Evolutionary conservation across 2,888 invertebrate genomes (phyloP).

Genomic region (Eupithecia centaureata): DNA sequence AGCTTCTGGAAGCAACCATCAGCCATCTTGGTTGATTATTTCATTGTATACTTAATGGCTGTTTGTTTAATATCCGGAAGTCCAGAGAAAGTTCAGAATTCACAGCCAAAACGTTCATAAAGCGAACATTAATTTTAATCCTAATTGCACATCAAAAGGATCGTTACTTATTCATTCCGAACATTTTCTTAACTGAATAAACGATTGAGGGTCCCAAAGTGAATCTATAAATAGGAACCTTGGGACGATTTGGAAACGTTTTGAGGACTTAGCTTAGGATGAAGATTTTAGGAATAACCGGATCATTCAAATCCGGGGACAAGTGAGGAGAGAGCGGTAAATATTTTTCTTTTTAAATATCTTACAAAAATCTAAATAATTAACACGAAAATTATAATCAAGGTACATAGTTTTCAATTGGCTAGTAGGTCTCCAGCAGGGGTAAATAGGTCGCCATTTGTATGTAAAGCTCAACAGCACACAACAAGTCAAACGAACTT

Average conservation of each 20-base stretch:
- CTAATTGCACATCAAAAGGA: constrained; percentile 66
- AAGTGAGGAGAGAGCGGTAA: neutral
- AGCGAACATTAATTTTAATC: constrained; percentile 52
- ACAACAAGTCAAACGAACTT: too few relatives aligned
- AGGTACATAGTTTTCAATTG: neutral
- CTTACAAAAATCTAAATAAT: too few relatives aligned
- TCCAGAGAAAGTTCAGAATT: constrained; percentile 13
- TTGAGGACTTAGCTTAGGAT: neutral
- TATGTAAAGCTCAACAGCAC: neutral
- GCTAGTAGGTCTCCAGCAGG: too few relatives aligned
- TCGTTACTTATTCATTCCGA: constrained; percentile 58
- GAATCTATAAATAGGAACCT: constrained; percentile 41
- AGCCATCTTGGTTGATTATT: neutral
- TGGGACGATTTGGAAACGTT: constrained; percentile 29
- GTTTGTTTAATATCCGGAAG: constrained; percentile 5
- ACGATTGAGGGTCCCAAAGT: constrained; percentile 45
- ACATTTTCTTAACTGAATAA: constrained; percentile 47
- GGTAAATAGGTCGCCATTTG: neutral
- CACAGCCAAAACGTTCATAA: constrained; percentile 20
- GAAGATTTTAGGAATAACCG: neutral
- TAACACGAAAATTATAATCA: too few relatives aligned
- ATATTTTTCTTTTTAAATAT: too few relatives aligned
- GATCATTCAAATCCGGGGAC: neutral
- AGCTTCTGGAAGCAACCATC: too few relatives aligned
- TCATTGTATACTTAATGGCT: neutral